Evolutionary conservation across 64 coral and sea anemone species (phyloP).

Genomic region (Actinia tenebrosa): DNA sequence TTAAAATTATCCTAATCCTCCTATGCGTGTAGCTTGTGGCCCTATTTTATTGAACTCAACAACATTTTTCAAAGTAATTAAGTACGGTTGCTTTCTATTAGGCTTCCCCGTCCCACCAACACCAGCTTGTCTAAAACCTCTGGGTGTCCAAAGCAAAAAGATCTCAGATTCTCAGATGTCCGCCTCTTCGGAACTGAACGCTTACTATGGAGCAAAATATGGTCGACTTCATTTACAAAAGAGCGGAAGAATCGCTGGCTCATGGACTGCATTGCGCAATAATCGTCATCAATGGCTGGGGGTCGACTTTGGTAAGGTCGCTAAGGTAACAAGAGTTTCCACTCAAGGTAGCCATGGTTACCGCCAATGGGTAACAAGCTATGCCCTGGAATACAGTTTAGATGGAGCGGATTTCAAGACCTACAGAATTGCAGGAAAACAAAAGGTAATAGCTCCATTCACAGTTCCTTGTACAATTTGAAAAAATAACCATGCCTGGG

Average conservation of each 20-base stretch:
- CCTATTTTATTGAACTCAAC: too few relatives aligned
- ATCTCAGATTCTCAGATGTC: constrained; percentile 29
- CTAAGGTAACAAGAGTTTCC: constrained; percentile 26
- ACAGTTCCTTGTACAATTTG: too few relatives aligned
- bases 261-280: constrained; percentile 10
- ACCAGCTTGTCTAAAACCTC: constrained; percentile 10
- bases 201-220: background rate
- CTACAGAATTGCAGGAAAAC: background rate
- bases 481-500: too few relatives aligned
- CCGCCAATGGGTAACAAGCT: constrained; percentile 35
- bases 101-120: constrained; percentile 11
- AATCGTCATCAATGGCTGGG: constrained; percentile 37
- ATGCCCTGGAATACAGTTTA: constrained; percentile 31
- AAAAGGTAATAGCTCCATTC: background rate
- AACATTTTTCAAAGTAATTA: too few relatives aligned
- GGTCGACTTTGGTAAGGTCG: constrained; percentile 34
- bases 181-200: background rate
- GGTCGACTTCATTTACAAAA: constrained; percentile 16
- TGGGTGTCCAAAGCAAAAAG: constrained; percentile 16
- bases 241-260: background rate
- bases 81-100: background rate
- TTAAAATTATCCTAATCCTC: too few relatives aligned
- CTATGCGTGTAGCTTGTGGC: too few relatives aligned
- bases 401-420: constrained; percentile 24
- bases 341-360: constrained; percentile 24